Percentiles rank a stretch among this genome's conserved stretches.
Evolutionary conservation across 2,113 vertebrate species (phyloP).

Genomic region (Takifugu bimaculatus): DNA sequence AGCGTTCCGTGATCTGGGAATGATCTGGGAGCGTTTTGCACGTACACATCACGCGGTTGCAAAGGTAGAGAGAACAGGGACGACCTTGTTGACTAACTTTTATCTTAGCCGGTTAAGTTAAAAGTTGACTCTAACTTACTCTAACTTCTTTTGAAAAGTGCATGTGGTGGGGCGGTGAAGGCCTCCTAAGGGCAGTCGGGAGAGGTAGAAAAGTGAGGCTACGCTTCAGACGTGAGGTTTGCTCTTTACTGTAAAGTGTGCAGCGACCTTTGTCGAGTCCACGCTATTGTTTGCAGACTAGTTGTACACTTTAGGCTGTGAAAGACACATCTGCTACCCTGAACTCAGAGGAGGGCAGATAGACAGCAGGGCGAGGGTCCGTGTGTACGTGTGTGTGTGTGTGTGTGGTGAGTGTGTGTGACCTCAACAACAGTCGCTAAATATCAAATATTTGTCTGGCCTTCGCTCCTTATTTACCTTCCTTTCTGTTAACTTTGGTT

Average conservation of each 20-base stretch:
- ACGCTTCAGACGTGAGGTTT: not conserved
- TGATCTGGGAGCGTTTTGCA: constrained; percentile 19
- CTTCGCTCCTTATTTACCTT: constrained; percentile 83
- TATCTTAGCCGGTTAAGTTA: constrained; percentile 31
- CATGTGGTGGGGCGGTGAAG: constrained; percentile 7
- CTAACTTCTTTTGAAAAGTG: constrained; percentile 19
- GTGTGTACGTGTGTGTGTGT: constrained; percentile 17
- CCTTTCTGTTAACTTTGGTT: constrained; percentile 79
- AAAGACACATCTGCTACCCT: constrained; percentile 78
- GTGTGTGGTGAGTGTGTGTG: constrained; percentile 15
- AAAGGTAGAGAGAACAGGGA: constrained; percentile 27
- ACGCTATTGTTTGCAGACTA: constrained; percentile 79
- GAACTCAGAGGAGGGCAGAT: constrained; percentile 52
- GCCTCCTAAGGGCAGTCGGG: not conserved
- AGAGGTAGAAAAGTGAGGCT: not conserved
- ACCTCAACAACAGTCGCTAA: constrained; percentile 64
- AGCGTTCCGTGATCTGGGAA: no score
- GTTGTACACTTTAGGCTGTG: constrained; percentile 73
- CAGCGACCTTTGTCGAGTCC: constrained; percentile 73
- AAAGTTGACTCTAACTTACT: no score
- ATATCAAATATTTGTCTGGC: constrained; percentile 88
- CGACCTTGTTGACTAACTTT: constrained; percentile 59
- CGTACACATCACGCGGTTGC: constrained; percentile 10
- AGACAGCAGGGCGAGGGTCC: constrained; percentile 40
- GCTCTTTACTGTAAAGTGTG: constrained; percentile 47